These are phyloP conservation scores for Drosophila lacertosa DNA, from an alignment of 1,140 invertebrate genomes.

Conservation along the genomic window DNA sequence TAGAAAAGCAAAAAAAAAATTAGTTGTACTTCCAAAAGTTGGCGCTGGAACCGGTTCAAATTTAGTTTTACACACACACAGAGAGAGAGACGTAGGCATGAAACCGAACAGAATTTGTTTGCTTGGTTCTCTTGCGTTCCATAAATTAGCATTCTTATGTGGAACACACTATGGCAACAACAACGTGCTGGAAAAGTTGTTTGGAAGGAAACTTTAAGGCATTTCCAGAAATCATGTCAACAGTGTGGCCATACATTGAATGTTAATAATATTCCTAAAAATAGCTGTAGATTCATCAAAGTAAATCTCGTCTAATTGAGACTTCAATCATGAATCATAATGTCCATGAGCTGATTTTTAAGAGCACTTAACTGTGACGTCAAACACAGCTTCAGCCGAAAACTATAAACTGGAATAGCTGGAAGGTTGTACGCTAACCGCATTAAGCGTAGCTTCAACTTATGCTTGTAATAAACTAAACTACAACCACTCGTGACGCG, in stretches of 20 bases:
- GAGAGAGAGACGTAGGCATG: constrained; percentile 1
- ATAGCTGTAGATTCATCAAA: constrained; percentile 26
- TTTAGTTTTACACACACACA: constrained; percentile 16
- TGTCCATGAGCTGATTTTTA: constrained; percentile 10
- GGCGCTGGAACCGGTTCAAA: constrained; percentile 57
- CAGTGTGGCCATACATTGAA: neutral
- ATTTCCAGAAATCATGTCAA: constrained; percentile 11
- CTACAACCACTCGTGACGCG: constrained; percentile 45
- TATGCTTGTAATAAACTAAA: neutral
- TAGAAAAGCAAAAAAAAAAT: constrained; percentile 50
- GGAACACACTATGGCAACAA: constrained; percentile 19
- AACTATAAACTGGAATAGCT: constrained; percentile 28
- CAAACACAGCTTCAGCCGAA: constrained; percentile 6
- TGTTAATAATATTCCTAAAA: constrained; percentile 13
- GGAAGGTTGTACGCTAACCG: constrained; percentile 31
- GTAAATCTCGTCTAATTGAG: constrained; percentile 19
- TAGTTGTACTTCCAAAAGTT: constrained; percentile 34
- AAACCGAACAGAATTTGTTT: constrained; percentile 19
- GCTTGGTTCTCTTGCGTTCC: constrained; percentile 6
- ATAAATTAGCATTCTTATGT: constrained; percentile 35
- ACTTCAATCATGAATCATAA: constrained; percentile 33
- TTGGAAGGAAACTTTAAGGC: too few relatives aligned
- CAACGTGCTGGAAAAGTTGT: constrained; percentile 1
- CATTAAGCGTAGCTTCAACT: constrained; percentile 6
- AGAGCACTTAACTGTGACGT: constrained; percentile 27